Evolutionary conservation across 1,140 invertebrate genomes (phyloP).

Genomic region (Glomeris maerens): DNA sequence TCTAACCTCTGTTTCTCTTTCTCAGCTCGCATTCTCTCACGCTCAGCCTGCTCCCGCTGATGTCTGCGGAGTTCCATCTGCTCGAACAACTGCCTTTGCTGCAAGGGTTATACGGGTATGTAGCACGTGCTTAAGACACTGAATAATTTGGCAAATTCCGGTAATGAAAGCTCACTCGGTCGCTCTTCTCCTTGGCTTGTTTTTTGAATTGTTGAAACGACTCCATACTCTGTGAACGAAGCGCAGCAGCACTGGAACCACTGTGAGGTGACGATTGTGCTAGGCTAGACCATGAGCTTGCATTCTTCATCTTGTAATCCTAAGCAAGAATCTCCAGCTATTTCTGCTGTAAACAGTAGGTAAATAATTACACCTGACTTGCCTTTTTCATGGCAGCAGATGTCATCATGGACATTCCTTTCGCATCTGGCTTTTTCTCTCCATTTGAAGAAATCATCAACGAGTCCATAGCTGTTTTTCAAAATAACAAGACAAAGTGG

Average conservation of each 20-base stretch:
- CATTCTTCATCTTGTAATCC: constrained; percentile 49
- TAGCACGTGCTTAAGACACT: neutral
- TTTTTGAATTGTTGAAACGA: constrained; percentile 76
- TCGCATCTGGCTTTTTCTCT: constrained; percentile 17
- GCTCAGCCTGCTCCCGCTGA: constrained; percentile 69
- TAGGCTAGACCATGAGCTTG: constrained; percentile 80
- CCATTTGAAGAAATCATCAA: constrained; percentile 15
- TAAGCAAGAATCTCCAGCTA: neutral
- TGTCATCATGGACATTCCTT: constrained; percentile 10
- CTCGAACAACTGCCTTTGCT: constrained; percentile 64
- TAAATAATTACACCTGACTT: constrained; percentile 6
- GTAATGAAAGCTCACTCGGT: constrained; percentile 42
- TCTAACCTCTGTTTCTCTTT: constrained; percentile 48
- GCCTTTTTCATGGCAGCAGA: constrained; percentile 16
- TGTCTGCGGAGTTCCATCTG: constrained; percentile 58
- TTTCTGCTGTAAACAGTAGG: constrained; percentile 5
- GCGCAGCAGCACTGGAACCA: constrained; percentile 12
- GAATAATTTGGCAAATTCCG: neutral
- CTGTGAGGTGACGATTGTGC: constrained; percentile 43
- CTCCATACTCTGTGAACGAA: constrained; percentile 31
- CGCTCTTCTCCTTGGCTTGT: constrained; percentile 85
- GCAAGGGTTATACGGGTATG: neutral
- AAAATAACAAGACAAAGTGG: neutral
- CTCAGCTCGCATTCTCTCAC: constrained; percentile 60
- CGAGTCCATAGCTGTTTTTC: neutral